Evolutionary conservation across 1,140 invertebrate species (phyloP).

Genomic region (Pogonognathellus flavescens): DNA sequence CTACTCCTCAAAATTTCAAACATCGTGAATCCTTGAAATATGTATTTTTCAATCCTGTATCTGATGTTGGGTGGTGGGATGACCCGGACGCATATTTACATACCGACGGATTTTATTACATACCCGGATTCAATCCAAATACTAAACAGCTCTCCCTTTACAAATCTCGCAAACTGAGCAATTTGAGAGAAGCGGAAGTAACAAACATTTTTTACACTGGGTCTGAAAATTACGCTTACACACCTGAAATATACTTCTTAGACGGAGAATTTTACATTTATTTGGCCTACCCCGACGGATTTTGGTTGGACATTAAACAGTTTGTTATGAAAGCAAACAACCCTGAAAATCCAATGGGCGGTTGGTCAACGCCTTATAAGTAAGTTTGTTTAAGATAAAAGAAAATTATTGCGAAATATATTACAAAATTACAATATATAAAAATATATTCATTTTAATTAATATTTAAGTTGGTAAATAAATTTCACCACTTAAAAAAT

Average conservation of each 20-base stretch:
- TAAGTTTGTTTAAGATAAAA: not conserved
- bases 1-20: too few species aligned
- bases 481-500: too few species aligned
- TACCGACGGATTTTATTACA: not conserved
- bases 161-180: not conserved
- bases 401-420: too few species aligned
- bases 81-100: not conserved
- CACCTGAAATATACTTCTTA: not conserved
- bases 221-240: not conserved
- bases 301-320: not conserved
- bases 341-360: not conserved
- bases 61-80: not conserved
- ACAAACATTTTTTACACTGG: not conserved
- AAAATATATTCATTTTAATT: too few species aligned
- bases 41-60: not conserved
- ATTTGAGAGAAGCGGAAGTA: not conserved
- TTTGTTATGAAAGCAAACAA: conserved; percentile 2
- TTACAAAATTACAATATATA: too few species aligned
- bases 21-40: too few species aligned
- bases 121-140: not conserved
- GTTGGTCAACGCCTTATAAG: not conserved
- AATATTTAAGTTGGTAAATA: too few species aligned
- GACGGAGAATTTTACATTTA: not conserved
- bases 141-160: not conserved
- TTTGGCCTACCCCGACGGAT: not conserved